A percentile compares a stretch with the other conserved stretches of the same genome.
Evolutionary conservation across 2,797 vertebrate species (phyloP).

Genomic region (Myotis planiceps): DNA sequence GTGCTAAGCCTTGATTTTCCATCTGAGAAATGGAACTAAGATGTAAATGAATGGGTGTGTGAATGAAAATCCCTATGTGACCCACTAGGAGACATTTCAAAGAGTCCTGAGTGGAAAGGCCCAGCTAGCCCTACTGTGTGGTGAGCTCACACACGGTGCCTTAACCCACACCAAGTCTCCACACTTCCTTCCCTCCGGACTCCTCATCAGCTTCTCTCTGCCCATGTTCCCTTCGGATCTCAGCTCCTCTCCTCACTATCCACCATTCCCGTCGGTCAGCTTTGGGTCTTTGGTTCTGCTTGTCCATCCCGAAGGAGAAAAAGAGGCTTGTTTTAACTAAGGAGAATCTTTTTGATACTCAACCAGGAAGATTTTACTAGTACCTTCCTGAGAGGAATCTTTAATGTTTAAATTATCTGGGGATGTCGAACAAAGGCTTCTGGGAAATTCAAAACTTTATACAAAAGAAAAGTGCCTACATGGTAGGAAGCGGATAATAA

Average conservation of each 20-base stretch:
- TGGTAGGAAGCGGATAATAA: conserved; percentile 70
- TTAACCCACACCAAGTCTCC: neutral
- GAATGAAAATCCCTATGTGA: neutral
- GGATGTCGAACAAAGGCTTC: conserved; percentile 76
- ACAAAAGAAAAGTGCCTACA: conserved; percentile 64
- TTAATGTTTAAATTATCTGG: conserved; percentile 76
- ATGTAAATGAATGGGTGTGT: neutral
- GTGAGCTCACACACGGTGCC: fast-evolving
- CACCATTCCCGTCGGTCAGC: neutral
- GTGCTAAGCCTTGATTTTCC: neutral
- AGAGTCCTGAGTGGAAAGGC: neutral
- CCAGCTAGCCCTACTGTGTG: neutral
- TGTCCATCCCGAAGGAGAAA: neutral
- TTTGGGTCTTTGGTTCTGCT: conserved; percentile 47
- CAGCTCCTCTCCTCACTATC: neutral
- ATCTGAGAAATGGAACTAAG: neutral
- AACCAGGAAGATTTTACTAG: conserved; percentile 72
- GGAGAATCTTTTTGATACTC: conserved; percentile 60
- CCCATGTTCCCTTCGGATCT: neutral
- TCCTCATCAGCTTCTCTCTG: neutral
- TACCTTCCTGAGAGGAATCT: conserved; percentile 76
- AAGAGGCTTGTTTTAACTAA: conserved; percentile 71
- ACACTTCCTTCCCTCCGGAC: neutral
- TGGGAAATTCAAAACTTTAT: conserved; percentile 75
- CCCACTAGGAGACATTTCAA: neutral